Evolutionary conservation across 1,140 invertebrate species (phyloP), one percentile per base, ranked within the genome.

Genomic region (Drosophila burlai): DNA sequence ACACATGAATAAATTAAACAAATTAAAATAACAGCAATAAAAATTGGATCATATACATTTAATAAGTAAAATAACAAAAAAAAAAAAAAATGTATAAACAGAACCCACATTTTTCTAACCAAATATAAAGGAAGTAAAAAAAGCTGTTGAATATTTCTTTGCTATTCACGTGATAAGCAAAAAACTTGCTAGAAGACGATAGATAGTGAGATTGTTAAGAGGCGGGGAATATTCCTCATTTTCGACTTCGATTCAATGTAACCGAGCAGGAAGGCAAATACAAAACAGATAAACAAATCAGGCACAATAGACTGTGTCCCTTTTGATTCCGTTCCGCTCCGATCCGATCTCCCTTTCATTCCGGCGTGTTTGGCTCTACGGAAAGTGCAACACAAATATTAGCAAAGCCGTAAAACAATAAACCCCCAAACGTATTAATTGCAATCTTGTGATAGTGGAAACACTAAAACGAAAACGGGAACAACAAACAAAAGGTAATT

Each of bases 121-220:
- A 55, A 24, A 38, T 10, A 16, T 38, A 54, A 46, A 66, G 64
- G 34, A 50, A 26, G 15, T 26, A 16, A 15, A 26, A 47, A 55
- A 34, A 73, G 76, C 72, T 87, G 46, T 71, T 36, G 18, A 54
- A 59, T 68, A 66, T 29, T 72, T 29, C n/a, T 65, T 38, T 63
- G 34, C 55, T 24, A 43, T 84, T 73, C 73, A 89, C 74, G 74
- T 81, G 81, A 89, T 72, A 66, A 74, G 80, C 80, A 84, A 34
- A 50, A 29, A 31, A 31, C 49, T 50, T 55, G 18, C 13, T 80
- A 76, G 60, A 65, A 45, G 40, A 60, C 29, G 43, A 42, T 45
- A 49, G 45, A 80, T 54, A 68, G 76, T 66, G 58, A n/a, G 24
- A 42, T 57, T 46, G 57, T n/a, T 18, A 38, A 29, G n/a, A 42